A percentile compares a stretch with the other conserved stretches of the same genome.
These are phyloP conservation scores for Camponotus vicinus DNA, from an alignment of 1,140 invertebrate species.

Conservation along the genomic window DNA sequence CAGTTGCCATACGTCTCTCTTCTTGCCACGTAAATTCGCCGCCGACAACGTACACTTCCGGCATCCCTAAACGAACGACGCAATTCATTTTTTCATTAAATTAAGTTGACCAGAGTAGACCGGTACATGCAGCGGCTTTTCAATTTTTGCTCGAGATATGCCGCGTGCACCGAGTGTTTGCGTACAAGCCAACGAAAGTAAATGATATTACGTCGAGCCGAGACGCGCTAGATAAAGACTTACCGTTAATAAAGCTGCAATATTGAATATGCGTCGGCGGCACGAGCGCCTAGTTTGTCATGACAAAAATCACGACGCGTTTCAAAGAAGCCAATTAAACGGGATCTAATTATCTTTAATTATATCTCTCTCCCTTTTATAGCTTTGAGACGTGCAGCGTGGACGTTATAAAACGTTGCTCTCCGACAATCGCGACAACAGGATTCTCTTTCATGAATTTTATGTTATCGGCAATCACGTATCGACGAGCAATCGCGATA, in stretches of 20 bases:
- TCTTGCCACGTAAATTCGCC: background rate
- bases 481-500: constrained; percentile 34
- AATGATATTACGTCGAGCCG: constrained; percentile 1
- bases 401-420: constrained; percentile 33
- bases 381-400: constrained; percentile 42
- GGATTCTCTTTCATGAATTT: constrained; percentile 20
- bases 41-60: background rate
- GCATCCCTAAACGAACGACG: background rate
- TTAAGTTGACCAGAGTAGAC: background rate
- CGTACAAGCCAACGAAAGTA: background rate
- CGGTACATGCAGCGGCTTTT: background rate
- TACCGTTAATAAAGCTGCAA: constrained; percentile 28
- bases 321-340: constrained; percentile 63
- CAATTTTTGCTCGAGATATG: background rate
- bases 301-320: constrained; percentile 29
- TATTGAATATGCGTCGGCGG: constrained; percentile 16
- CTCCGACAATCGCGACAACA: constrained; percentile 33
- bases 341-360: constrained; percentile 66
- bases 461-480: background rate
- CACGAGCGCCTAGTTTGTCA: background rate
- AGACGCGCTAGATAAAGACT: constrained; percentile 1
- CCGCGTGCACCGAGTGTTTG: background rate
- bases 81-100: constrained; percentile 45
- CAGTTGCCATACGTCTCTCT: too few relatives aligned
- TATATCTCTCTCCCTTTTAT: constrained; percentile 42